Base-by-base conservation (phyloP, 1,140 invertebrate species). In the Brachionus asplanchnoidis region DNA sequence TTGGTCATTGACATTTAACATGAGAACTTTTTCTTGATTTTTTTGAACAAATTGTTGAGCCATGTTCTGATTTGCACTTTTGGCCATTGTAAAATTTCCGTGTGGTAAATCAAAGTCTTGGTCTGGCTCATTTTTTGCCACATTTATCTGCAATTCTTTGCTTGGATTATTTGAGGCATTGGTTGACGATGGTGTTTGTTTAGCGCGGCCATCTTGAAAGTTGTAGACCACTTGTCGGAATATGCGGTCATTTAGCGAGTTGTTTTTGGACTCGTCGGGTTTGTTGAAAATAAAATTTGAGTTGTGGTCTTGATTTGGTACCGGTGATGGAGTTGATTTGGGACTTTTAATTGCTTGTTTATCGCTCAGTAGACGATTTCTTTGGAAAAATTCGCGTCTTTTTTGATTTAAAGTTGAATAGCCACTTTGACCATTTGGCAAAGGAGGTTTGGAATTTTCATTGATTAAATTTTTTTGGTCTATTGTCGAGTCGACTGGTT, bases 331-430 rank as follows among this genome's bases (percentile, higher is more conserved):
- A 11, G 68, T 7, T 5, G 17, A 20, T 40, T 73, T 73, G 17
- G 68, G 36, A 14, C 68, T 73, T 73, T 40, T 36, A 6, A 42
- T 6, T 4, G n/a, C 14, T 6, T 32, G 40, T 44, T 73, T 73
- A 20, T 73, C 68, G n/a, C 32, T 17, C 17, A 73, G 17, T 8
- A 73, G n/a, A 2, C 46, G 42, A 23, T 77, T 77, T 50, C 73
- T 20, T 17, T 50, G 40, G 11, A 36, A 77, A 77, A 77, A 50
- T 28, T 77, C 73, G 42, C 32, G 56, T 36, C 79, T 42, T 26
- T 82, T 82, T 44, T 82, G 50, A 36, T 40, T 68, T 17, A 65
- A 12, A 14, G 20, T 14, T 32, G 79, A 82, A 82, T 82, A 82
- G 17, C 53, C 42, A 68, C 40, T 42, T 65, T 82, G 53, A 12